Percentiles rank a stretch among this genome's conserved stretches.
phyloP scores from a whole-genome alignment of 2,113 vertebrate genomes.

The Corapipo altera region DNA sequence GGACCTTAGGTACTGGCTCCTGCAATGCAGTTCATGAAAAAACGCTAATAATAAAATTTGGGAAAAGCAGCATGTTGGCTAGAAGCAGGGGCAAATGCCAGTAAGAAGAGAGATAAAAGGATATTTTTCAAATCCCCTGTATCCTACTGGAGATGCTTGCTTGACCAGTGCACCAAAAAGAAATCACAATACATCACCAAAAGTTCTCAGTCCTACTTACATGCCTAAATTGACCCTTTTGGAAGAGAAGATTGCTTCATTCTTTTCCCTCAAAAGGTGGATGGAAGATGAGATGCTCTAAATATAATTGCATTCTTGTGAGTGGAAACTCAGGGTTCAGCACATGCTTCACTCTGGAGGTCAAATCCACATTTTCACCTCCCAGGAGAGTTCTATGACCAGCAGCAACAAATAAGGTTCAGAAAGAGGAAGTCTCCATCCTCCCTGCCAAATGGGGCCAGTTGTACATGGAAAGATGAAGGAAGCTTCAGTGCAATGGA shows the following conservation, averaged over 20 bases:
- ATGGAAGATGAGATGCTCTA: not conserved
- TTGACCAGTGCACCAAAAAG: not conserved
- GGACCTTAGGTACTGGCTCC: not conserved
- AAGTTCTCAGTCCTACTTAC: not conserved
- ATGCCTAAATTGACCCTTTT: not conserved
- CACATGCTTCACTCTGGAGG: not conserved
- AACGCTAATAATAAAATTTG: not conserved
- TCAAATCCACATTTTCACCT: not conserved
- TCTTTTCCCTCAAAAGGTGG: not conserved
- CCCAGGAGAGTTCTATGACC: too few relatives aligned
- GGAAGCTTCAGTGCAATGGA: not conserved
- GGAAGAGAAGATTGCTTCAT: not conserved
- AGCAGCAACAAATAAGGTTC: not conserved
- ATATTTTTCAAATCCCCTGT: not conserved
- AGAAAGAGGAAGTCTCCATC: not conserved
- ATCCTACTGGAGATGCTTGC: not conserved
- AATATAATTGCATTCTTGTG: not conserved
- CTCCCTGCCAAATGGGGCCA: not conserved
- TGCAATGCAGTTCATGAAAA: not conserved
- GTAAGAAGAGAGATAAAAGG: not conserved
- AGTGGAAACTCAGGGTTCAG: not conserved
- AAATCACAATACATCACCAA: fast-evolving
- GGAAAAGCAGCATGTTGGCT: not conserved
- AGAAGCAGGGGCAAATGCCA: not conserved
- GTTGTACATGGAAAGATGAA: not conserved